These are phyloP conservation scores for Trachurus trachurus DNA, from an alignment of 2,797 vertebrate genomes.

Conservation along the genomic window DNA sequence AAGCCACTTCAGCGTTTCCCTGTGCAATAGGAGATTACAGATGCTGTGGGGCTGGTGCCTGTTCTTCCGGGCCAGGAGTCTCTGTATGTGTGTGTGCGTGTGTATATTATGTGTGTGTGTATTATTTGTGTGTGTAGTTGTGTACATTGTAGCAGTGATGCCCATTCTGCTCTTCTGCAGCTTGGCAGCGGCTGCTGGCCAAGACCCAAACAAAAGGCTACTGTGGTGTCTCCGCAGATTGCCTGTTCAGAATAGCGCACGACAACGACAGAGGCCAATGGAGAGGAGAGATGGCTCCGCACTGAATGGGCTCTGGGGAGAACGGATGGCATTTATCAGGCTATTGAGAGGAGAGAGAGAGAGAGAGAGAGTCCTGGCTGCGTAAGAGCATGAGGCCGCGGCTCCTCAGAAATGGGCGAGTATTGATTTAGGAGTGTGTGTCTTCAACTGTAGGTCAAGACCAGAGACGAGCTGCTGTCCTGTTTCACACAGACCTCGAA, in stretches of 20 bases:
- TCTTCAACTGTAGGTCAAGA: conserved; percentile 50
- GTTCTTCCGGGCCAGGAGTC: conserved; percentile 70
- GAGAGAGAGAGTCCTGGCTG: conserved; percentile 33
- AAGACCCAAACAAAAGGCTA: conserved; percentile 81
- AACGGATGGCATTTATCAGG: conserved; percentile 72
- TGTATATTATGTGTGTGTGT: conserved; percentile 15
- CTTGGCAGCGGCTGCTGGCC: conserved; percentile 77
- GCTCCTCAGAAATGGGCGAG: conserved; percentile 60
- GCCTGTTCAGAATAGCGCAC: conserved; percentile 79
- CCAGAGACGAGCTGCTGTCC: conserved; percentile 22
- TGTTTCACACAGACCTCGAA: background rate
- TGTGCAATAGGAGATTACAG: conserved; percentile 88
- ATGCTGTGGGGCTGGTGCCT: conserved; percentile 81
- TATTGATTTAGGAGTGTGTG: conserved; percentile 51
- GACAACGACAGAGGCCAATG: conserved; percentile 62
- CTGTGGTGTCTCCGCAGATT: conserved; percentile 76
- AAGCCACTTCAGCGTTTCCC: conserved; percentile 83
- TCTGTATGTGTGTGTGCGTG: conserved; percentile 25
- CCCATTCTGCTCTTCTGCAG: conserved; percentile 68
- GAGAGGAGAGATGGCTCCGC: conserved; percentile 63
- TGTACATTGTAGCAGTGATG: conserved; percentile 68
- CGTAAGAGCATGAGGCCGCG: conserved; percentile 18
- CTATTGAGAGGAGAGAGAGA: conserved; percentile 55
- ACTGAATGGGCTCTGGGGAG: conserved; percentile 65
- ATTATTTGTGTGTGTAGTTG: conserved; percentile 31